Evolutionary conservation across 2,888 invertebrate genomes (phyloP).

Genomic region (Cynaeus angustus): DNA sequence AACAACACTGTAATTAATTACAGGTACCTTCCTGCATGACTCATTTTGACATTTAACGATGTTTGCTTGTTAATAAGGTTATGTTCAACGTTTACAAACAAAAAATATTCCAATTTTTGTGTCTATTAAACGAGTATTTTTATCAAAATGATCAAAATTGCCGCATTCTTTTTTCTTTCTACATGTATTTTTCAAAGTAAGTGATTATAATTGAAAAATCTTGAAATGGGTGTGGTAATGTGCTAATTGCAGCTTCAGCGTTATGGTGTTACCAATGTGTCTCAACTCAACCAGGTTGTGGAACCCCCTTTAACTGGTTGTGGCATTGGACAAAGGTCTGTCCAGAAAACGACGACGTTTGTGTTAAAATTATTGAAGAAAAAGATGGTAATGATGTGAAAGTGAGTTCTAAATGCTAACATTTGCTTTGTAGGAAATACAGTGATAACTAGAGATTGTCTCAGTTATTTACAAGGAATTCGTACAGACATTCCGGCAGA

Average conservation of each 20-base stretch:
- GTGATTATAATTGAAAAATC: conserved; percentile 7
- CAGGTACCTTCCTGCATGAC: too few species aligned
- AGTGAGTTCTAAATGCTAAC: not conserved
- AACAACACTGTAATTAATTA: too few species aligned
- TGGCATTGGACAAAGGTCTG: conserved; percentile 86
- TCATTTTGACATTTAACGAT: not conserved
- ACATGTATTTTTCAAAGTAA: conserved; percentile 33
- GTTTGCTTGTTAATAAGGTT: not conserved
- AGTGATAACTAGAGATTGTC: conserved; percentile 88
- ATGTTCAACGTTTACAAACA: conserved; percentile 3
- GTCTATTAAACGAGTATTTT: not conserved
- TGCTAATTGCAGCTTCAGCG: conserved; percentile 63
- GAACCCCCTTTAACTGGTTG: conserved; percentile 87
- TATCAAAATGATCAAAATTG: conserved; percentile 30
- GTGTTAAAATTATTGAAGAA: conserved; percentile 90
- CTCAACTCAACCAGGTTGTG: conserved; percentile 92
- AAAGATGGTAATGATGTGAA: conserved; percentile 80
- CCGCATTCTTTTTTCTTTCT: not conserved
- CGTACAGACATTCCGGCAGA: conserved; percentile 93
- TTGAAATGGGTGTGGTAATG: conserved; percentile 45
- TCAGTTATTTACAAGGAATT: conserved; percentile 84
- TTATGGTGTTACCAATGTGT: conserved; percentile 94
- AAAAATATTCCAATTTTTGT: not conserved
- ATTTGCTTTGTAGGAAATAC: conserved; percentile 77
- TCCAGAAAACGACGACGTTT: conserved; percentile 88